Percentiles rank a stretch among this genome's conserved stretches.
Evolutionary conservation across 1,140 invertebrate genomes (phyloP).

Genomic region (Cherax destructor): DNA sequence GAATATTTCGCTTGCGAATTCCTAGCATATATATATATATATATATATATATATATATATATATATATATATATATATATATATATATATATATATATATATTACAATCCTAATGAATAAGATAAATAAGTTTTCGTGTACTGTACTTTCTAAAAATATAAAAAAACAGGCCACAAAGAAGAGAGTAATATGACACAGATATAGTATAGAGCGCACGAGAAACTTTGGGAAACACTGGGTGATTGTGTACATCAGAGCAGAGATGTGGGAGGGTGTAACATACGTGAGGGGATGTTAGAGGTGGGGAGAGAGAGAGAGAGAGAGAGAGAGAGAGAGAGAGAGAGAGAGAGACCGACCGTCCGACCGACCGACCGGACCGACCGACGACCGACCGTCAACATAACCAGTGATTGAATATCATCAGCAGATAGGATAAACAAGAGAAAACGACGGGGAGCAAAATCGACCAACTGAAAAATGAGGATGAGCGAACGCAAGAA

Average conservation of each 20-base stretch:
- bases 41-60: too few relatives aligned
- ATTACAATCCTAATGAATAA: background rate
- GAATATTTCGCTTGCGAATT: too few relatives aligned
- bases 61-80: too few relatives aligned
- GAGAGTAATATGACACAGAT: background rate
- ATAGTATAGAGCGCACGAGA: too few relatives aligned
- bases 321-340: background rate
- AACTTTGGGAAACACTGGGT: background rate
- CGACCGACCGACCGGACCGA: too few relatives aligned
- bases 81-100: slow-evolving; percentile 1
- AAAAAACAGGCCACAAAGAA: background rate
- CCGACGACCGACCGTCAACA: too few relatives aligned
- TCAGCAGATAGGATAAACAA: too few relatives aligned
- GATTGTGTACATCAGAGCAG: too few relatives aligned
- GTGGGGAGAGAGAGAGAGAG: background rate
- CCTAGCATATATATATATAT: too few relatives aligned
- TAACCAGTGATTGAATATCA: too few relatives aligned
- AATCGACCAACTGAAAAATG: background rate
- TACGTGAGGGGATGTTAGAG: background rate
- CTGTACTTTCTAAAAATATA: background rate
- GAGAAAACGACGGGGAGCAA: too few relatives aligned
- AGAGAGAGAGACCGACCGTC: slow-evolving; percentile 2
- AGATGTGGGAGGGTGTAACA: background rate
- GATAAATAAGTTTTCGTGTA: background rate
- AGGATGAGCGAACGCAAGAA: background rate